phyloP scores from a whole-genome alignment of 2,888 invertebrate species.

The Ophion ventricosus region DNA sequence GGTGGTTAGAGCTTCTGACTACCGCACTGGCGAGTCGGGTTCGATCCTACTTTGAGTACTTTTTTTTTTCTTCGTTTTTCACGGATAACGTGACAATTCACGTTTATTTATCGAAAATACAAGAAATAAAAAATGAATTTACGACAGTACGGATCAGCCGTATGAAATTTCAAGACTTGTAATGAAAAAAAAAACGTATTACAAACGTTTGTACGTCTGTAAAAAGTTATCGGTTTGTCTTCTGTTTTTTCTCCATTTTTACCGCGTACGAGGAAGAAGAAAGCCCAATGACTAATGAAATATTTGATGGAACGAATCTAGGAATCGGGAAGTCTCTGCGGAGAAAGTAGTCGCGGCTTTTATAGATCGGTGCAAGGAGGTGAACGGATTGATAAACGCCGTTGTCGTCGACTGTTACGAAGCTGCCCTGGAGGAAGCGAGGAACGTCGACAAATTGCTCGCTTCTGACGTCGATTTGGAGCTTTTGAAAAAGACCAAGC shows the following conservation, averaged over 20 bases:
- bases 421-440: conserved; percentile 91
- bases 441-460: conserved; percentile 88
- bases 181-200: too few species aligned
- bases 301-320: conserved; percentile 57
- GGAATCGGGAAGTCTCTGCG: conserved; percentile 86
- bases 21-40: too few species aligned
- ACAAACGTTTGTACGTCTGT: not conserved
- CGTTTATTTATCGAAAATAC: too few species aligned
- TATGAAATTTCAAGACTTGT: not conserved
- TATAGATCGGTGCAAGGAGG: conserved; percentile 90
- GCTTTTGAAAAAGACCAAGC: conserved; percentile 88
- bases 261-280: not conserved
- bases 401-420: conserved; percentile 92
- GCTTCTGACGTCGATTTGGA: conserved; percentile 85
- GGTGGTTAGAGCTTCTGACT: too few species aligned
- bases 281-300: not conserved
- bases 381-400: conserved; percentile 92
- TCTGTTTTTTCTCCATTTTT: not conserved
- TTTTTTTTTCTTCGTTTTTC: too few species aligned
- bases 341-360: conserved; percentile 89
- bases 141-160: too few species aligned
- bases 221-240: not conserved
- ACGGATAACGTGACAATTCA: too few species aligned
- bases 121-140: too few species aligned
- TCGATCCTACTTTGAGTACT: too few species aligned